These are phyloP conservation scores for Erythrocercus mccallii DNA, from an alignment of 2,113 vertebrate genomes.

Conservation along the genomic window DNA sequence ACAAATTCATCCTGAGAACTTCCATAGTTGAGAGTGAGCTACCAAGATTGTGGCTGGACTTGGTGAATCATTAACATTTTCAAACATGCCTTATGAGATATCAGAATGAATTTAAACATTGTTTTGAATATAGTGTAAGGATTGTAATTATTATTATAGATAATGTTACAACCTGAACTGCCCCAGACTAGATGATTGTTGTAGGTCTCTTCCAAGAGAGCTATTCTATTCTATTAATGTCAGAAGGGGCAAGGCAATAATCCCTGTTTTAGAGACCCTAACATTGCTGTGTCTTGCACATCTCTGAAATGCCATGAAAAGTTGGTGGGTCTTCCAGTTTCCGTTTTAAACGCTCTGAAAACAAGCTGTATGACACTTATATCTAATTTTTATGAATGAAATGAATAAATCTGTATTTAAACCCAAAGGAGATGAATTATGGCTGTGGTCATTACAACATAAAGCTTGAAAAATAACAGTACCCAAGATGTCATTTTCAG, in stretches of 20 bases:
- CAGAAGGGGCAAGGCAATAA: not conserved
- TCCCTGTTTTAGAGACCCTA: not conserved
- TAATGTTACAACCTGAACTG: not conserved
- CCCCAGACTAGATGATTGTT: not conserved
- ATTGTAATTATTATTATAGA: not conserved
- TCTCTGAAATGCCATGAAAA: not conserved
- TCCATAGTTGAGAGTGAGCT: not conserved
- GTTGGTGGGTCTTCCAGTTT: not conserved
- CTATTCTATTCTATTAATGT: not conserved
- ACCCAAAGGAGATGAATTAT: not conserved
- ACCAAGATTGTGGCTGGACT: not conserved
- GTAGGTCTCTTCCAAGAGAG: not conserved
- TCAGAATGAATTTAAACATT: not conserved
- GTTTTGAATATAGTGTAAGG: not conserved
- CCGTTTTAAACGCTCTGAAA: not conserved
- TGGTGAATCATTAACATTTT: rapidly evolving
- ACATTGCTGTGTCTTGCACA: not conserved
- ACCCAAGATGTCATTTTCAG: not conserved
- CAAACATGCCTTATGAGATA: not conserved
- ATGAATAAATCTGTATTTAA: not conserved
- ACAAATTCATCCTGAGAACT: not conserved
- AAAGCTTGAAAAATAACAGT: not conserved
- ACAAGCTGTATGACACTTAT: not conserved
- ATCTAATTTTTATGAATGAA: not conserved
- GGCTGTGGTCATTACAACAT: not conserved